These are phyloP conservation scores for Oasisia sp. DNA, from an alignment of 2,888 invertebrate species.

Conservation along the genomic window DNA sequence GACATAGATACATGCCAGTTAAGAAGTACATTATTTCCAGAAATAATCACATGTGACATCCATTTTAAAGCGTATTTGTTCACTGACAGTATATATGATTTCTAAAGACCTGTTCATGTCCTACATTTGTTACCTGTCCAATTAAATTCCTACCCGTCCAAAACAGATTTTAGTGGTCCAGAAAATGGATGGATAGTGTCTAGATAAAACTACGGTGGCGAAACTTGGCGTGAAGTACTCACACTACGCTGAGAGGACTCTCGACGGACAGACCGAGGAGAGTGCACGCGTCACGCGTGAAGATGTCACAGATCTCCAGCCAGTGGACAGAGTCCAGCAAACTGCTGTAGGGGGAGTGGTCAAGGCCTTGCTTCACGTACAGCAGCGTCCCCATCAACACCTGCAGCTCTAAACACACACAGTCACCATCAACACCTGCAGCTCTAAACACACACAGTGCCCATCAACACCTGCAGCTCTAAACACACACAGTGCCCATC, in stretches of 20 bases:
- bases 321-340: slow-evolving; percentile 81
- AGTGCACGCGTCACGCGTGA: slow-evolving; percentile 91
- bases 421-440: slow-evolving; percentile 33
- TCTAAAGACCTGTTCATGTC: no score
- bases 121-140: no score
- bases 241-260: slow-evolving; percentile 89
- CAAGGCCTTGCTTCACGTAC: slow-evolving; percentile 81
- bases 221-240: slow-evolving; percentile 44
- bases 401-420: slow-evolving; percentile 75
- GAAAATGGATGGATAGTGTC: no score
- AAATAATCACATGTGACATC: no score
- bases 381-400: slow-evolving; percentile 86
- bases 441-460: neutral
- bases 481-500: no score
- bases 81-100: no score
- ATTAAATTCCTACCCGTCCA: no score
- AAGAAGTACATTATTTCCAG: no score
- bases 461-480: no score
- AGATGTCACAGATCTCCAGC: slow-evolving; percentile 88
- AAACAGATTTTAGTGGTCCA: no score
- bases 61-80: no score
- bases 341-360: slow-evolving; percentile 81
- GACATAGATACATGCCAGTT: no score
- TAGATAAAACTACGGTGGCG: neutral
- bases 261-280: slow-evolving; percentile 89